phyloP scores from a whole-genome alignment of 2,797 vertebrate species.

The Pipistrellus kuhlii region DNA sequence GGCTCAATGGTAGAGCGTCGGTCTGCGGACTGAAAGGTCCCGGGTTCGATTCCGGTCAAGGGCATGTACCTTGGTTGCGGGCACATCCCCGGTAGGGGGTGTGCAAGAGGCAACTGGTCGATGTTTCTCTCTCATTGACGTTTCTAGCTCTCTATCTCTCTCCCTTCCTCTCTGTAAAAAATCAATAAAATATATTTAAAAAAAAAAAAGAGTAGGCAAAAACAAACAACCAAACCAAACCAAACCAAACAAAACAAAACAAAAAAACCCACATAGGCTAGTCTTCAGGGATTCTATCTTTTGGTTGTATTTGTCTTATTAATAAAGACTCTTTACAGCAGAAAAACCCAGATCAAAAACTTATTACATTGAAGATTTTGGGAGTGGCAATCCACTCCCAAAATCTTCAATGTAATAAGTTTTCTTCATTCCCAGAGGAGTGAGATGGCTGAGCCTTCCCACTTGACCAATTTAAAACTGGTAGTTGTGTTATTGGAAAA shows the following conservation, averaged over 20 bases:
- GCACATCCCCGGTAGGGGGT: too few species aligned
- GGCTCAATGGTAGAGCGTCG: too few species aligned
- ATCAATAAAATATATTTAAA: too few species aligned
- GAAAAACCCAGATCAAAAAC: not conserved
- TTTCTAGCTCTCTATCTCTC: too few species aligned
- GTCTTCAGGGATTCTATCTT: not conserved
- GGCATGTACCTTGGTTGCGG: too few species aligned
- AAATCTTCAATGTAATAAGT: not conserved
- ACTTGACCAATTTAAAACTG: not conserved
- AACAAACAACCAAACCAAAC: not conserved
- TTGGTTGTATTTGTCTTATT: not conserved
- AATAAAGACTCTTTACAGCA: not conserved
- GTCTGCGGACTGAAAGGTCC: too few species aligned
- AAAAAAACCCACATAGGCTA: not conserved
- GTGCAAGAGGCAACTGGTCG: too few species aligned
- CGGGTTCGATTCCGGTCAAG: too few species aligned
- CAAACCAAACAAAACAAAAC: not conserved
- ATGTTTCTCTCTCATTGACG: too few species aligned
- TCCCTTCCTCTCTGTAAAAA: too few species aligned
- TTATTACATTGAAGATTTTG: too few species aligned
- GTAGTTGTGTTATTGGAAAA: not conserved
- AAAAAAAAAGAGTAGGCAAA: conserved; percentile 28
- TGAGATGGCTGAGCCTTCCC: not conserved
- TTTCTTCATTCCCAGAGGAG: not conserved
- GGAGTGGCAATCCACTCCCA: not conserved